A percentile compares a stretch with the other conserved stretches of the same genome.
Evolutionary conservation across 1,140 invertebrate species (phyloP).

Genomic region (Acyrthosiphon pisum): DNA sequence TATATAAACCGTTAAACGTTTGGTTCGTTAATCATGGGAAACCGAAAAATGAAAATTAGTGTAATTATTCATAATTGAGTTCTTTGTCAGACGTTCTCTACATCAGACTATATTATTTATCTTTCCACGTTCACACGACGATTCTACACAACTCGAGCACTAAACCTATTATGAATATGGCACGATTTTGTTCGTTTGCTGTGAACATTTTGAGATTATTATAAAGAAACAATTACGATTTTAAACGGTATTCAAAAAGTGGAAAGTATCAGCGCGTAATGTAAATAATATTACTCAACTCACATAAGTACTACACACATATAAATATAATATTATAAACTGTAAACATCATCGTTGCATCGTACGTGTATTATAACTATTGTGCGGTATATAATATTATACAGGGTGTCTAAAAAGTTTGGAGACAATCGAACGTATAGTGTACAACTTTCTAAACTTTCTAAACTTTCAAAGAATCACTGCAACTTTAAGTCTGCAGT

Average conservation of each 20-base stretch:
- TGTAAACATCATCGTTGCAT: not conserved
- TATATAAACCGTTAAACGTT: not conserved
- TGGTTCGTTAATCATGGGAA: conserved; percentile 41
- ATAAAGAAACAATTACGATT: not conserved
- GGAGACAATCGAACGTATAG: not conserved
- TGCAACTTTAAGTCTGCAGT: not conserved
- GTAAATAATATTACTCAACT: not conserved
- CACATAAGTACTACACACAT: not conserved
- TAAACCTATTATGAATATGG: conserved; percentile 1
- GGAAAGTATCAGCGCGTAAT: conserved; percentile 6
- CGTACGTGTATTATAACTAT: not conserved
- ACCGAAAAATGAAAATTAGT: conserved; percentile 49
- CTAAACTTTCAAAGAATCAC: not conserved
- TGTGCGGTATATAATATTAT: not conserved
- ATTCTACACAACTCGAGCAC: not conserved
- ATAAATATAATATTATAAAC: not conserved
- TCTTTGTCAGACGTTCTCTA: conserved; percentile 3
- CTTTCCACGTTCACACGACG: conserved; percentile 26
- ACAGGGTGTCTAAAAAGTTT: not conserved
- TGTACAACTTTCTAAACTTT: not conserved
- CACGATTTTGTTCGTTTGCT: conserved; percentile 2
- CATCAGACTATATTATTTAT: not conserved
- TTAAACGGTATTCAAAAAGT: not conserved
- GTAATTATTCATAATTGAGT: conserved; percentile 8
- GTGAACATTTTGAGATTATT: not conserved